phyloP scores from a whole-genome alignment of 2,888 invertebrate genomes.

The Strigamia maritima region DNA sequence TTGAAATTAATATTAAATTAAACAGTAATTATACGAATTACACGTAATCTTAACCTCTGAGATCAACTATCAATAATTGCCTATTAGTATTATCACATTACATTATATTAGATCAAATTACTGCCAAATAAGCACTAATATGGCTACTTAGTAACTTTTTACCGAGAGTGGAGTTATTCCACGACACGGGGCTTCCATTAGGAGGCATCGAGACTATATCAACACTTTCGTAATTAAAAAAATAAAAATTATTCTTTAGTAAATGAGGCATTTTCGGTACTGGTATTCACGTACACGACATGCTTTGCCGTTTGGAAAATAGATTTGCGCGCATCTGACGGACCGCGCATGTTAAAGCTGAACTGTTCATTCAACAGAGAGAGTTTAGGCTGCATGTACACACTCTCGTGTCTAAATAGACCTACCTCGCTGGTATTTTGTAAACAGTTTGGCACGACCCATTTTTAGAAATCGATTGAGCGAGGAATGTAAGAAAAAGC shows the following conservation, averaged over 20 bases:
- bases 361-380: neutral
- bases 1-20: too few species aligned
- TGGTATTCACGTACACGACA: neutral
- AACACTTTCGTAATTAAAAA: neutral
- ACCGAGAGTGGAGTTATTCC: conserved; percentile 20
- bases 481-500: neutral
- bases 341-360: neutral
- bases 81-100: neutral
- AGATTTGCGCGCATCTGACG: neutral
- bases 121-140: neutral
- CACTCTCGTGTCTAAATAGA: neutral
- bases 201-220: neutral
- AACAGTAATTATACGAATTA: too few species aligned
- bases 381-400: neutral
- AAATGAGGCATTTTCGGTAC: neutral
- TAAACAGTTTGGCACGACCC: neutral
- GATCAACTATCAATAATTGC: too few species aligned
- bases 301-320: conserved; percentile 3
- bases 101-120: neutral
- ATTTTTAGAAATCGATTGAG: neutral
- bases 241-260: neutral
- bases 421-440: conserved; percentile 20
- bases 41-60: too few species aligned
- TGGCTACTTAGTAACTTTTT: neutral
- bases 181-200: neutral